Evolutionary conservation across 53 echinoderm and acorn worm genomes (phyloP), one percentile per base, ranked within the genome.

Genomic region (Patiria pectinifera): DNA sequence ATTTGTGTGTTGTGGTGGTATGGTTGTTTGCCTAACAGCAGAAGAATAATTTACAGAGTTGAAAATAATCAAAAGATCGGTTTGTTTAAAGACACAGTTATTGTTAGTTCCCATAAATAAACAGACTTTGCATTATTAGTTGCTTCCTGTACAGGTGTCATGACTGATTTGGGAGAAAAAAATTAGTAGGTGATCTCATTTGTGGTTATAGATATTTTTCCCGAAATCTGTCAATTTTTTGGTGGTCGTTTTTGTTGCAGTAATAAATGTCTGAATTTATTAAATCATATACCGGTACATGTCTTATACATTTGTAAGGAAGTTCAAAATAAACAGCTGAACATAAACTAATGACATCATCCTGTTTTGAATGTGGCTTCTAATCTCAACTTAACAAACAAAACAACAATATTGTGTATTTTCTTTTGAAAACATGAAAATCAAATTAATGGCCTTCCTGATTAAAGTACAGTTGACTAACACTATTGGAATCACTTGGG

Each of bases 401-500:
- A 18, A 66, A 16, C 15, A n/a, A 18, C 18, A 23, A 74, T 74
- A 21, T 18, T 24, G 5, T 16, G 8, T 22, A 62, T 83, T 61
- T 22, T 25, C 61, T 26, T 62, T 35, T 44, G 45, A 69, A 69
- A 69, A 19, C 5, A 61, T 2, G 26, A 61, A 44, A 45, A 23
- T 6, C 66, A 69, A 69, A 71, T 85, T 70, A 5, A 53, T 35
- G 35, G 44, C 12, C 85, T 70, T 69, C 69, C 69, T 21, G n/a
- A 69, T 69, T 25, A 43, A 72, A 22, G 72, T 71, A 12, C 71
- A 22, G 16, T 16, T 47, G 46, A 85, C 24, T 69, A 48, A 85
- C 69, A 61, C 43, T 26, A 66, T 24, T 47, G 19, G 53, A 60
- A n/a, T 25, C 89, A 78, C 89, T 35, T 78, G 89, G 78, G 78